phyloP scores from a whole-genome alignment of 2,113 vertebrate genomes.

The Percina caprodes region DNA sequence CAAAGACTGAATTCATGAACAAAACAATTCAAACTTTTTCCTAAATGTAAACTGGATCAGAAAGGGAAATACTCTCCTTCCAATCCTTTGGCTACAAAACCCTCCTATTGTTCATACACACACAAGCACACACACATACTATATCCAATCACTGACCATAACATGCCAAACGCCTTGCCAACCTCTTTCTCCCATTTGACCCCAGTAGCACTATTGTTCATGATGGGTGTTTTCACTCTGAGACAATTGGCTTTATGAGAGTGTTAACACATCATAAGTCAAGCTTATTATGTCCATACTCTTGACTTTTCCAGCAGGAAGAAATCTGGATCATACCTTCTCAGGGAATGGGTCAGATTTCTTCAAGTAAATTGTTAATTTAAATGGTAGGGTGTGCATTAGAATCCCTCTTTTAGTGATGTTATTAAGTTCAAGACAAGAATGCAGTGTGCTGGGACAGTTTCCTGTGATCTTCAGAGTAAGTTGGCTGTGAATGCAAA shows the following conservation, averaged over 20 bases:
- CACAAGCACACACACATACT: neutral
- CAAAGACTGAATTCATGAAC: neutral
- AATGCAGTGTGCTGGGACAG: neutral
- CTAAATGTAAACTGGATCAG: neutral
- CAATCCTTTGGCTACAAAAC: slow-evolving; percentile 1
- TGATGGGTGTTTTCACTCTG: slow-evolving; percentile 28
- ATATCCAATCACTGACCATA: slow-evolving; percentile 16
- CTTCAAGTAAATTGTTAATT: neutral
- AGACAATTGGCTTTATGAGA: neutral
- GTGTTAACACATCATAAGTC: slow-evolving; percentile 3
- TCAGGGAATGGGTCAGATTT: neutral
- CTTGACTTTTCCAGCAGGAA: neutral
- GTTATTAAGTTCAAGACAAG: slow-evolving; percentile 10
- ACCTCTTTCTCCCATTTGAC: slow-evolving; percentile 35
- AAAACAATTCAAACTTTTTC: neutral
- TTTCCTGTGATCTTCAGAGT: slow-evolving; percentile 10
- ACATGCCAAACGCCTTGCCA: slow-evolving; percentile 22
- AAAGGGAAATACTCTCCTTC: neutral
- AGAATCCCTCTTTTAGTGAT: neutral
- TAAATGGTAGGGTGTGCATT: neutral
- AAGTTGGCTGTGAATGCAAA: slow-evolving; percentile 14
- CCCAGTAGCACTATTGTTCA: slow-evolving; percentile 36
- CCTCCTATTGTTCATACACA: neutral
- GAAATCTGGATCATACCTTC: neutral
- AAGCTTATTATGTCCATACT: neutral